These are phyloP conservation scores for Scaptodrosophila lebanonensis DNA, from an alignment of 1,140 invertebrate species.

Conservation along the genomic window DNA sequence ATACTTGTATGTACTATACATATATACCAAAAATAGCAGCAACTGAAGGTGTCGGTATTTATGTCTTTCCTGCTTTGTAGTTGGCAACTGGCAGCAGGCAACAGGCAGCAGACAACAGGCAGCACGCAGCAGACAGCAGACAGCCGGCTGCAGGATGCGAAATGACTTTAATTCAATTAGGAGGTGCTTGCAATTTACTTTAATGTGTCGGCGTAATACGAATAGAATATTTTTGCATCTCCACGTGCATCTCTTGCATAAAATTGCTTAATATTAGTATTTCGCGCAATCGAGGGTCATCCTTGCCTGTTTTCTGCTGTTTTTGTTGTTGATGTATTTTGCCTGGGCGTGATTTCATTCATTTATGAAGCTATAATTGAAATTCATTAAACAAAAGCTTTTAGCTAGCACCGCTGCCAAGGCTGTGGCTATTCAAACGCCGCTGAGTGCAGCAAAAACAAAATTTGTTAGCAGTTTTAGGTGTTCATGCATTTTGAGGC, in stretches of 20 bases:
- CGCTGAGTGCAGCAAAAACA: no score
- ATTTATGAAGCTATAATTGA: no score
- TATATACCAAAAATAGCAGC: conserved; percentile 39
- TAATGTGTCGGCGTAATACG: not conserved
- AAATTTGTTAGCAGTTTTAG: conserved; percentile 48
- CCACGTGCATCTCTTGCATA: conserved; percentile 27
- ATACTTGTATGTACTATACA: conserved; percentile 31
- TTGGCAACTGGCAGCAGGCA: no score
- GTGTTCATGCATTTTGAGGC: conserved; percentile 20
- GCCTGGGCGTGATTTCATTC: no score
- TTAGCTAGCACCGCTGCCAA: conserved; percentile 27
- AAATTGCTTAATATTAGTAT: conserved; percentile 72
- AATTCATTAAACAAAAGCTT: conserved; percentile 26
- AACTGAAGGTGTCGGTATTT: conserved; percentile 49
- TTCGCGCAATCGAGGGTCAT: no score
- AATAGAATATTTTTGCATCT: conserved; percentile 55
- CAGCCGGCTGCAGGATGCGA: conserved; percentile 42
- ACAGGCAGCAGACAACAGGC: no score
- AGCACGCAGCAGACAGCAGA: no score
- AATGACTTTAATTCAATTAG: conserved; percentile 69
- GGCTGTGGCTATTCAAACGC: conserved; percentile 47
- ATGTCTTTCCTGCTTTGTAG: conserved; percentile 35
- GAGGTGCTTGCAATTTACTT: conserved; percentile 58
- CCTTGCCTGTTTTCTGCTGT: conserved; percentile 25
- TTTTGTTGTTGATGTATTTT: conserved; percentile 13